Evolutionary conservation across 2,888 invertebrate genomes (phyloP), one percentile per base, ranked within the genome.

Genomic region (Lypha dubia): DNA sequence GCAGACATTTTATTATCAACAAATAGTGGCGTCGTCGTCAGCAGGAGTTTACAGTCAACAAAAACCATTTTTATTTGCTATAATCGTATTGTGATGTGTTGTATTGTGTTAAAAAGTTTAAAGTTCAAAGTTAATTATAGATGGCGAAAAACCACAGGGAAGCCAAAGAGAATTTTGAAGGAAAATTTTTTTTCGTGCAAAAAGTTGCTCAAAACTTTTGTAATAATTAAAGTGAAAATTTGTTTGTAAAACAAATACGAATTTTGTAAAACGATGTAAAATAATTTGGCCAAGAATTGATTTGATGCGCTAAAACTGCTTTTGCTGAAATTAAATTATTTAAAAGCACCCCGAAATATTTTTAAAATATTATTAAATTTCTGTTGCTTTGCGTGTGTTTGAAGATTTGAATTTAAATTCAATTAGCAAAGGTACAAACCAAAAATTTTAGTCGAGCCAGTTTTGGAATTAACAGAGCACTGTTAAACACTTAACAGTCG

Each of bases 111-210:
- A 65, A 49, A 28, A 71, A 68, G 63, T 79, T 71, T 63, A 79
- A 79, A 63, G 63, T 79, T 79, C 71, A 73, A 79, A 79, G 56
- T 73, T 71, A 79, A 71, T 79, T 79, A 71, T 46, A 56, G 62
- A 56, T 20, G 44, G 41, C 8, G 41, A 32, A 44, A 32, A 65
- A 15, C 46, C 17, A 11, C 20, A 28, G 35, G 20, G 28, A 58
- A 22, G 17, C 11, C 35, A 4, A 9, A 32, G 20, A n/a, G 49
- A 58, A 38, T 20, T 13, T 38, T n/a, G 22, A 20, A 46, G 15
- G 32, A 71, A 11, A 20, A 20, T 49, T 32, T 44, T 8, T n/a
- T n/a, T n/a, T n/a, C n/a, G n/a, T n/a, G n/a, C n/a, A 20, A 6
- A 53, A 32, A 28, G 15, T 53, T 56, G 15, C 32, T 9, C 3